Percentiles rank a stretch among this genome's conserved stretches.
These are phyloP conservation scores for Calliphora vomitoria DNA, from an alignment of 2,888 invertebrate genomes.

Conservation along the genomic window DNA sequence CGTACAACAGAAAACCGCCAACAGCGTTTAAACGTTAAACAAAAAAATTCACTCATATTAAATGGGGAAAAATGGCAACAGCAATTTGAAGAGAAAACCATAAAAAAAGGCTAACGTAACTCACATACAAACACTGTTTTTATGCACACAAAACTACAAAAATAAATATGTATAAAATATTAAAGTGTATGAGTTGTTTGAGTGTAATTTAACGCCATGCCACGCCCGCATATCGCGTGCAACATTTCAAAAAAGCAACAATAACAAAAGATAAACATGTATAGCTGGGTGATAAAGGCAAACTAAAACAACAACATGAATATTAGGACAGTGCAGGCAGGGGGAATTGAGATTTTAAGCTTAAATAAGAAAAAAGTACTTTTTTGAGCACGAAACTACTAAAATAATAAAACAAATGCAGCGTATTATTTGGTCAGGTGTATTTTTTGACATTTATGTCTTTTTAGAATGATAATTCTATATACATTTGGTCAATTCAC, in stretches of 20 bases:
- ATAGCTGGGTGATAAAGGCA: background rate
- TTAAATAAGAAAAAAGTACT: background rate
- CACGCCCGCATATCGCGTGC: conserved; percentile 76
- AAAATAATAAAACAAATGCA: too few relatives aligned
- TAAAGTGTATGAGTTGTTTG: conserved; percentile 15
- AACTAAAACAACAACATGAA: background rate
- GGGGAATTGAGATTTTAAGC: background rate
- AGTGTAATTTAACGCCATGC: conserved; percentile 66
- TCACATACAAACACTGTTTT: background rate
- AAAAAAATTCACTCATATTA: conserved; percentile 43
- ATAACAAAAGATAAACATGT: background rate
- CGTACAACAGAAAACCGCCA: conserved; percentile 62
- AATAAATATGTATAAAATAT: background rate
- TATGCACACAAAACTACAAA: conserved; percentile 1
- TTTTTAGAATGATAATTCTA: too few relatives aligned
- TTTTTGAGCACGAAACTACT: too few relatives aligned
- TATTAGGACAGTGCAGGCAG: background rate
- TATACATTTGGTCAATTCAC: too few relatives aligned
- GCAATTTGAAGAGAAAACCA: conserved; percentile 19
- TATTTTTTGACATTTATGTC: too few relatives aligned
- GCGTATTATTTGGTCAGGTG: too few relatives aligned
- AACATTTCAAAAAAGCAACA: conserved; percentile 46
- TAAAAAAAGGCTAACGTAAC: conserved; percentile 47
- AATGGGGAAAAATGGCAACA: conserved; percentile 55
- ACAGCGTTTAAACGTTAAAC: conserved; percentile 54